Percentiles rank a stretch among this genome's conserved stretches.
These are phyloP conservation scores for Drosophila kikkawai DNA, from an alignment of 1,140 invertebrate species.

Conservation along the genomic window DNA sequence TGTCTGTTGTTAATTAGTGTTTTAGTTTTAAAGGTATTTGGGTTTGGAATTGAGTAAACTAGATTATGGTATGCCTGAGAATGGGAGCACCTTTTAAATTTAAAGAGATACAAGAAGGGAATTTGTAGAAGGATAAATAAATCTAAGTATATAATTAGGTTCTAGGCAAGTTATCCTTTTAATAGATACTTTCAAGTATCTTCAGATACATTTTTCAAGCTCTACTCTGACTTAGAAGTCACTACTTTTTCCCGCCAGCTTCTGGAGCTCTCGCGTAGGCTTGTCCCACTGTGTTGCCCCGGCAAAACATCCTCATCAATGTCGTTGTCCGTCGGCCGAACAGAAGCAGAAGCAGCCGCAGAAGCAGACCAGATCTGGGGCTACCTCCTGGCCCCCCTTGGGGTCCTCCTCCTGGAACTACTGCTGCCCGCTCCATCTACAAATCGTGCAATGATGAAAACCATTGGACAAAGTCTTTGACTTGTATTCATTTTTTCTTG, in stretches of 20 bases:
- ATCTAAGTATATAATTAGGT: too few relatives aligned
- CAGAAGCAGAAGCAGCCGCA: constrained; percentile 32
- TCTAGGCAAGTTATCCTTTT: neutral
- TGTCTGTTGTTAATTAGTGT: constrained; percentile 11
- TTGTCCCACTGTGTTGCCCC: constrained; percentile 57
- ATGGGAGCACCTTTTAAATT: neutral
- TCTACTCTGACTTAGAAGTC: neutral
- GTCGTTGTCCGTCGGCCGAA: constrained; percentile 58
- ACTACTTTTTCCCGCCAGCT: neutral
- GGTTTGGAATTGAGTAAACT: neutral
- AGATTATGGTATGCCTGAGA: neutral
- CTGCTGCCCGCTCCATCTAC: constrained; percentile 44
- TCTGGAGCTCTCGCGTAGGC: neutral
- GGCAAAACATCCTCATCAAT: constrained; percentile 76
- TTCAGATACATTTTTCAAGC: neutral
- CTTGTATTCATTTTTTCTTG: constrained; percentile 80
- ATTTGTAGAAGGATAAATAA: neutral
- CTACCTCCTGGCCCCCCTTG: constrained; percentile 3
- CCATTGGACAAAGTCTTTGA: constrained; percentile 82
- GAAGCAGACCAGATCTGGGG: constrained; percentile 48
- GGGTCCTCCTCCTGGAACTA: constrained; percentile 1
- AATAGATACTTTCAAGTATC: neutral
- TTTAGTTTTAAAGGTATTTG: constrained; percentile 11
- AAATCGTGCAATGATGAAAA: constrained; percentile 82
- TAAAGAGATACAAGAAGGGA: too few relatives aligned